Evolutionary conservation across 2,888 invertebrate genomes (phyloP), one percentile per base, ranked within the genome.

Genomic region (Exocentrus adspersus): DNA sequence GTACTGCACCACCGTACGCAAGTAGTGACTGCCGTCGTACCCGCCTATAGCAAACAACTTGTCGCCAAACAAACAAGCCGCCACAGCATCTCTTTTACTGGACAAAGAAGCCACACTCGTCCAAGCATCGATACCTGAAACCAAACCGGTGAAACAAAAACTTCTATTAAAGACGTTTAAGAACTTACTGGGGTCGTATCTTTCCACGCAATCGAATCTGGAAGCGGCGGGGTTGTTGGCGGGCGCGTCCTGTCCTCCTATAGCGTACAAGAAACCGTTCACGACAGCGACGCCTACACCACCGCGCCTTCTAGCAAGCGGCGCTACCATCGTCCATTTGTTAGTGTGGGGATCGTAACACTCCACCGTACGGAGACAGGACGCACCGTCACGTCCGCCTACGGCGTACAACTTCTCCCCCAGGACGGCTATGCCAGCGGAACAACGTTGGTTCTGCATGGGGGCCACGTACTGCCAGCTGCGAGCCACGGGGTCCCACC

Each of bases 181-280:
- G 12, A 2, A 64, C 71, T 75, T 75, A 82, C 81, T 84, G 17
- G 89, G 88, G 81, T 90, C 88, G 79, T 89, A 95, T 82, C 95
- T 89, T 84, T 97, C 96, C 10, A 96, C 94, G 77, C 95, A 95
- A 74, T 94, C 92, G 71, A 95, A 92, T 75, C 74, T 68, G 60
- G 89, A 89, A 2, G 94, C 92, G 60, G 90, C 88, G 0, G 92
- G 92, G 83, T 92, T 92, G 76, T 92, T 93, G 19, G 94, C 93
- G 0, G 97, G 95, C 7, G 95, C 94, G 82, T 97, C 97, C 83
- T 97, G 95, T 0, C 97, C 97, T 21, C 97, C 97, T 68, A 97
- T 85, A 1, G 95, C 97, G 83, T 96, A 97, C 53, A 97, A 85
- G 81, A 88, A 94, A 0, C 95, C 95, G 79, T 93, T 92, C 24